Conservation (phyloP, 2,888 invertebrate species). For the Perizoma affinitatum region DNA sequence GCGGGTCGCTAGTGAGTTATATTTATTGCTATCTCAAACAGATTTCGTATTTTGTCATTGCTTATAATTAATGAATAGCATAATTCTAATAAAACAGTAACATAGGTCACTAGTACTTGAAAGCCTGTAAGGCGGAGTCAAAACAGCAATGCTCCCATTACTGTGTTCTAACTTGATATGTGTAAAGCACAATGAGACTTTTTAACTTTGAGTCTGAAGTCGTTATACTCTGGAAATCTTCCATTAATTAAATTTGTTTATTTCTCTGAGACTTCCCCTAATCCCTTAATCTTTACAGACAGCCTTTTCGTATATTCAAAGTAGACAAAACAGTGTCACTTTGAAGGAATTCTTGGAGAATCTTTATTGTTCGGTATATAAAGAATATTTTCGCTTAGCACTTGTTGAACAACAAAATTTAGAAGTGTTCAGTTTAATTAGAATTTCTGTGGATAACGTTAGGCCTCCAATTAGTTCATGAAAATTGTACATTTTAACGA, state of each 20-base stretch:
- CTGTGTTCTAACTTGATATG: too few relatives aligned
- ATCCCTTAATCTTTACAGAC: constrained; percentile 64
- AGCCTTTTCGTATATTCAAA: constrained; percentile 45
- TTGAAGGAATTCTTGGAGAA: constrained; percentile 41
- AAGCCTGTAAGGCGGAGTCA: too few relatives aligned
- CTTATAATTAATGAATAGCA: too few relatives aligned
- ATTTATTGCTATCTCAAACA: too few relatives aligned
- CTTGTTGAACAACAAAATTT: constrained; percentile 31
- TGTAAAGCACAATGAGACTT: too few relatives aligned
- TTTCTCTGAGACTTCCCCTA: constrained; percentile 39
- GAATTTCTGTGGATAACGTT: constrained; percentile 60
- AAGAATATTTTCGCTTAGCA: constrained; percentile 41
- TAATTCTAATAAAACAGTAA: too few relatives aligned
- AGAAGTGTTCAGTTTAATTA: constrained; percentile 68
- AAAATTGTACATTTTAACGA: constrained; percentile 73
- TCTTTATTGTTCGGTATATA: constrained; percentile 46
- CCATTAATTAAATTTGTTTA: constrained; percentile 13
- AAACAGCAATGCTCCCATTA: too few relatives aligned
- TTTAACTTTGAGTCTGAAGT: too few relatives aligned
- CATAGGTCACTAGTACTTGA: too few relatives aligned
- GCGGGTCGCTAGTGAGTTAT: too few relatives aligned
- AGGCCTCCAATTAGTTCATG: constrained; percentile 69
- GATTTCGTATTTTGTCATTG: too few relatives aligned
- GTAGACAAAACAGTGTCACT: constrained; percentile 67
- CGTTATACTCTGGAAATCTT: constrained; percentile 3